phyloP scores from a whole-genome alignment of 2,797 vertebrate genomes.

The Meda fulgida region DNA sequence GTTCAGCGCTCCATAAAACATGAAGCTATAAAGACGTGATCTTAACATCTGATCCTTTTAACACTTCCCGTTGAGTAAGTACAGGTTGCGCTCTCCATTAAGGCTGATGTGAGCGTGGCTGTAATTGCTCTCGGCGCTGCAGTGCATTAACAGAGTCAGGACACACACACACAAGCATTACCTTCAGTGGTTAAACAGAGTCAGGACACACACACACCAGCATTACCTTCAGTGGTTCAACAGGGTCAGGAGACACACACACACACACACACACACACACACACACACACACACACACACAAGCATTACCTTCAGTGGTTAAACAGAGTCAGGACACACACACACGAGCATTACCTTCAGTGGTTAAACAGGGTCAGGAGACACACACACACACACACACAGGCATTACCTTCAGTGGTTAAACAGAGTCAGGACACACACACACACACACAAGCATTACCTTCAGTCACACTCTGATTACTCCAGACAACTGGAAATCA shows the following conservation, averaged over 20 bases:
- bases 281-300: too few species aligned
- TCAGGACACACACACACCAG: too few species aligned
- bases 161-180: too few species aligned
- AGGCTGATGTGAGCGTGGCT: background rate
- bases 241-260: too few species aligned
- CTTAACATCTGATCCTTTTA: constrained; percentile 28
- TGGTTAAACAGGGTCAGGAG: background rate
- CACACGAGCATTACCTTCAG: background rate
- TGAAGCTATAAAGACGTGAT: background rate
- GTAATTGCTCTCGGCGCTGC: background rate
- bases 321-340: too few species aligned
- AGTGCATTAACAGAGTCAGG: constrained; percentile 11
- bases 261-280: too few species aligned
- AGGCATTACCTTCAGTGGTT: background rate
- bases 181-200: background rate
- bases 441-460: too few species aligned
- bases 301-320: background rate
- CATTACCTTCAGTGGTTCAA: too few species aligned
- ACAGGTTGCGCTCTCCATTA: constrained; percentile 2
- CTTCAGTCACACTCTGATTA: background rate
- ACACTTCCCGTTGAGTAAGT: background rate
- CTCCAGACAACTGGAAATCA: background rate
- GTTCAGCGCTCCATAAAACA: background rate
- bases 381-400: too few species aligned
- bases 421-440: background rate